These are phyloP conservation scores for Saccostrea cuccullata DNA, from an alignment of 1,140 invertebrate genomes.

Conservation along the genomic window DNA sequence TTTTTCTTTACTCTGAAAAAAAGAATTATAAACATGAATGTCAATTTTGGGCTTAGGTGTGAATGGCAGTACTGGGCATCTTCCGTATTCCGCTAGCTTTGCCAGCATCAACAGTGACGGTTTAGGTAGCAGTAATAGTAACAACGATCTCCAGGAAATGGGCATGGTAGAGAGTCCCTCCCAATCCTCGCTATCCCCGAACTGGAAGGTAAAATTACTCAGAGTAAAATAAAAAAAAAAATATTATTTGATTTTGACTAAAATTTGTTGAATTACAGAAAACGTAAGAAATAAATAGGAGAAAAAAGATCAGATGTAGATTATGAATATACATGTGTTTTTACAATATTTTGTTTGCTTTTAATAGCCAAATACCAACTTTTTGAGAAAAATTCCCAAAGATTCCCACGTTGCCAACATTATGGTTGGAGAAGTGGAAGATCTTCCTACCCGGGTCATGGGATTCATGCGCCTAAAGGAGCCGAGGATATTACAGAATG, in stretches of 20 bases:
- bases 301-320: no score
- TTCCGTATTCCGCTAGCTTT: slow-evolving; percentile 41
- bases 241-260: no score
- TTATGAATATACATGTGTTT: not conserved
- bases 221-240: no score
- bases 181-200: not conserved
- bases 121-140: slow-evolving; percentile 31
- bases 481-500: slow-evolving; percentile 90
- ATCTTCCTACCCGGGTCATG: slow-evolving; percentile 90
- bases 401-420: slow-evolving; percentile 98
- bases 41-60: not conserved
- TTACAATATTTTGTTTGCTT: not conserved
- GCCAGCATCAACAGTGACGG: slow-evolving; percentile 48
- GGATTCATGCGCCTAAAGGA: slow-evolving; percentile 95
- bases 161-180: slow-evolving; percentile 4
- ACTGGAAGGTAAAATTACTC: slow-evolving; percentile 42
- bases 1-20: no score
- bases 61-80: not conserved
- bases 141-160: slow-evolving; percentile 40
- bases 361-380: slow-evolving; percentile 70
- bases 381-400: slow-evolving; percentile 89
- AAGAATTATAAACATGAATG: no score
- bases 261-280: no score
- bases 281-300: no score
- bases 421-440: slow-evolving; percentile 97